Evolutionary conservation across 2,888 invertebrate genomes (phyloP), one percentile per base, ranked within the genome.

Genomic region (Norana najaformis): DNA sequence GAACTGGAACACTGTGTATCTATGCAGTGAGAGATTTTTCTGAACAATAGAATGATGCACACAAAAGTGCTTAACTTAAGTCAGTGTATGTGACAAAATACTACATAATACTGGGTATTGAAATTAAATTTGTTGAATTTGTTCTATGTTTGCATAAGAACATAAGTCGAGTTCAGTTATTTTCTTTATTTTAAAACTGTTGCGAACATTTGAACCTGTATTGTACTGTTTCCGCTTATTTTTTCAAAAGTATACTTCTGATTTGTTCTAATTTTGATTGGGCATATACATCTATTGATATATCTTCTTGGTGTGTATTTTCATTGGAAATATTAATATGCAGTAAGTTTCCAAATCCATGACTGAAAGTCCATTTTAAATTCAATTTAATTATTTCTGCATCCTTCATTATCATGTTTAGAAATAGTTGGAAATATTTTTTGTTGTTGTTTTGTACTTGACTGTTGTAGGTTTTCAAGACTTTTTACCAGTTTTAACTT

Each of bases 401-500:
- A 4, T 47, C 23, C 47, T 23, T 47, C 47, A 23, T 23, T 23
- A n/a, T 5, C 23, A 23, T 47, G n/a, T 30, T 30, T 69, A 30
- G n/a, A 69, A n/a, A 30, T 69, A 6, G 30, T 69, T 11, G 30
- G n/a, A 69, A 69, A n/a, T n/a, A n/a, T n/a, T n/a, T n/a, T n/a
- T n/a, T 69, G 3, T 11, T n/a, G 23, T 4, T 69, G 11, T n/a
- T 30, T 47, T 18, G 4, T 20, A 0, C n/a, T 69, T 85, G 18
- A 35, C 85, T 85, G 85, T 85, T 85, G 85, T 37, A 85, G 85
- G 85, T 36, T 85, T 36, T 37, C 36, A 85, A 37, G 85, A 85
- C 85, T 85, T 85, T 85, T 35, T 85, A 37, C 85, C 85, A 36
- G 85, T 20, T 85, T 35, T 85, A 85, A 14, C 1, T 36, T 37